These are phyloP conservation scores for Bucorvus abyssinicus DNA, from an alignment of 2,797 vertebrate species.

Conservation along the genomic window DNA sequence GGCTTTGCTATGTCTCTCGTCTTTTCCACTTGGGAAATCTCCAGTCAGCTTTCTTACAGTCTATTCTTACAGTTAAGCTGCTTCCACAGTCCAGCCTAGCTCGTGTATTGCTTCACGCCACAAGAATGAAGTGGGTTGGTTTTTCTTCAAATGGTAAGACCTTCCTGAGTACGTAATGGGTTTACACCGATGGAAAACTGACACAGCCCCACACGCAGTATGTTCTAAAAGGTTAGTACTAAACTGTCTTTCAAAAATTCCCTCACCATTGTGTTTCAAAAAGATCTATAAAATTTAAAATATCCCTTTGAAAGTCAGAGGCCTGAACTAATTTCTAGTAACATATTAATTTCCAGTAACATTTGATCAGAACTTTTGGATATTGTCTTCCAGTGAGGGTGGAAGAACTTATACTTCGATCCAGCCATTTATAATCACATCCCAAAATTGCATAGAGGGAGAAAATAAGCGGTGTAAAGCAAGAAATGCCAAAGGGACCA, in stretches of 20 bases:
- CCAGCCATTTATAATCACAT: neutral
- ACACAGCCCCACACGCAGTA: rapidly evolving
- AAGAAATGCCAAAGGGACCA: neutral
- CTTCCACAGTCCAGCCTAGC: rapidly evolving
- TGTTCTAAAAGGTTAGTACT: neutral
- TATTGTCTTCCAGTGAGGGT: neutral
- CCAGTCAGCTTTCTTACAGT: neutral
- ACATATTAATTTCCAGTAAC: neutral
- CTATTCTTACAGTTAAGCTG: neutral
- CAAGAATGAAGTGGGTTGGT: neutral
- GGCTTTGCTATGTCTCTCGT: neutral
- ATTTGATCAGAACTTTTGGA: neutral
- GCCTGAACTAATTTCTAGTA: neutral
- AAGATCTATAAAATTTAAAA: neutral
- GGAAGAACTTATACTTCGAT: neutral
- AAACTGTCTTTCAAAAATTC: neutral
- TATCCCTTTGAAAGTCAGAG: neutral
- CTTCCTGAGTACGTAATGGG: rapidly evolving
- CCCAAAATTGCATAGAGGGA: neutral
- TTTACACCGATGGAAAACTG: neutral
- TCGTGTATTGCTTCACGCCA: neutral
- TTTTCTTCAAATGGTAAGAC: neutral
- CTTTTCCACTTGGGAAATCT: neutral
- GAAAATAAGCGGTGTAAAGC: neutral
- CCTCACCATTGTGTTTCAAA: neutral